Evolutionary conservation across 2,113 vertebrate genomes (phyloP).

Genomic region (Choloepus hoffmanni): DNA sequence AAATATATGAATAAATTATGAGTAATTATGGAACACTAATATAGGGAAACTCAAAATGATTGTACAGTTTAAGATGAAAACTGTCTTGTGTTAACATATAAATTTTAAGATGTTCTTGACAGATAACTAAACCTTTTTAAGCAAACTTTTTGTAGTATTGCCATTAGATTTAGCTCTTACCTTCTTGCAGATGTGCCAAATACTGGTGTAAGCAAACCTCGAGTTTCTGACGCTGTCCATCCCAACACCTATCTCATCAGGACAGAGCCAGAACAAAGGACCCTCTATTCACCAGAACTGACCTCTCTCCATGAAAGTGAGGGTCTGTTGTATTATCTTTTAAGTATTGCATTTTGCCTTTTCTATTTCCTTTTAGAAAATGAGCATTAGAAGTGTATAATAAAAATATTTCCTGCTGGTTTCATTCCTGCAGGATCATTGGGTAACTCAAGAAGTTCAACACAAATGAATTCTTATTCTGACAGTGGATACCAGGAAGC

Average conservation of each 20-base stretch:
- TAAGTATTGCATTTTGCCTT: slow-evolving; percentile 79
- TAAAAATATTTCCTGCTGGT: slow-evolving; percentile 28
- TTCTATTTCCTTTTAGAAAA: slow-evolving; percentile 6
- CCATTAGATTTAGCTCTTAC: slow-evolving; percentile 59
- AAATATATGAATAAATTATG: slow-evolving; percentile 45
- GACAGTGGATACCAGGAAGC: slow-evolving; percentile 99
- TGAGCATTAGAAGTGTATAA: background rate
- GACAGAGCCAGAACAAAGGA: slow-evolving; percentile 92
- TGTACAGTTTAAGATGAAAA: slow-evolving; percentile 24
- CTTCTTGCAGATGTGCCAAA: slow-evolving; percentile 91
- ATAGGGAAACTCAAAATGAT: slow-evolving; percentile 11
- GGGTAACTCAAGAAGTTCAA: slow-evolving; percentile 97
- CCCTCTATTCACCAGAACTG: slow-evolving; percentile 95
- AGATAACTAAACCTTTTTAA: slow-evolving; percentile 44
- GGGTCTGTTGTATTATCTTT: slow-evolving; percentile 93
- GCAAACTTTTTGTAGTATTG: background rate
- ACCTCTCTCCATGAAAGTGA: slow-evolving; percentile 98
- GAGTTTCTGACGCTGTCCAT: slow-evolving; percentile 91
- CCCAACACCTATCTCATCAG: slow-evolving; percentile 93
- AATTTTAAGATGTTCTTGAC: background rate
- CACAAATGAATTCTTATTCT: slow-evolving; percentile 99
- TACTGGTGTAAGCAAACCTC: slow-evolving; percentile 89
- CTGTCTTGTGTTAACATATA: background rate
- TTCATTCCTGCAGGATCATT: slow-evolving; percentile 90
- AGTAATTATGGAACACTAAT: background rate